Evolutionary conservation across 2,797 vertebrate genomes (phyloP), one percentile per base, ranked within the genome.

Genomic region (Paratrypauchen microcephalus): DNA sequence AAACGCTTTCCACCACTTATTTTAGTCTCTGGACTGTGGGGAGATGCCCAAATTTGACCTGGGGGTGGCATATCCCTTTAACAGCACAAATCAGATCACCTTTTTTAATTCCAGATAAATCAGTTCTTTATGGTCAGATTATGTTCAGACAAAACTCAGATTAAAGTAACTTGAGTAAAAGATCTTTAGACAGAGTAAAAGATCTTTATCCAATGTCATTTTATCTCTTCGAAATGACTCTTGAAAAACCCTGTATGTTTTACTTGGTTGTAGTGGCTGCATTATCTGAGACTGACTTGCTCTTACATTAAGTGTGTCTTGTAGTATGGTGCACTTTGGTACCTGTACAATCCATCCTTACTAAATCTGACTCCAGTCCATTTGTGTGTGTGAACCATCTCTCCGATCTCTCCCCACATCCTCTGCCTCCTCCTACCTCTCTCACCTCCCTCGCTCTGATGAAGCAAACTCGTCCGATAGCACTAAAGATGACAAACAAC

Each of bases 401-500:
- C 28, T 70, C 61, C 65, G 60, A 65, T 68, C 47, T 76, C 74
- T 64, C 73, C 70, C 71, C 73, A 66, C 67, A 55, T 68, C 73
- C 63, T 59, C 52, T 68, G 39, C 76, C 77, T 78, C 72, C 71
- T 82, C 81, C 62, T 71, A 79, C 73, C 81, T 77, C 84, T 87
- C 80, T 77, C 86, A 86, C 85, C 85, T 85, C 83, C 85, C 77
- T 88, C 76, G 70, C 39, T 47, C 77, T 65, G 78, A 82, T 75
- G 80, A 86, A 82, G 78, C 75, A 71, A 79, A 67, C 76, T 60
- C 67, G 4, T 58, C 62, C 59, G 68, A 74, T 78, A 61, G 71
- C 41, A 52, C 68, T 76, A 73, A 82, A 83, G 86, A 89, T 87
- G 89, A 89, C 81, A 87, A 88, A 88, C 86, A 77, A 66, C 78